Evolutionary conservation across 1,140 invertebrate species (phyloP), one percentile per base, ranked within the genome.

Genomic region (Pseudobourletiella spinata): DNA sequence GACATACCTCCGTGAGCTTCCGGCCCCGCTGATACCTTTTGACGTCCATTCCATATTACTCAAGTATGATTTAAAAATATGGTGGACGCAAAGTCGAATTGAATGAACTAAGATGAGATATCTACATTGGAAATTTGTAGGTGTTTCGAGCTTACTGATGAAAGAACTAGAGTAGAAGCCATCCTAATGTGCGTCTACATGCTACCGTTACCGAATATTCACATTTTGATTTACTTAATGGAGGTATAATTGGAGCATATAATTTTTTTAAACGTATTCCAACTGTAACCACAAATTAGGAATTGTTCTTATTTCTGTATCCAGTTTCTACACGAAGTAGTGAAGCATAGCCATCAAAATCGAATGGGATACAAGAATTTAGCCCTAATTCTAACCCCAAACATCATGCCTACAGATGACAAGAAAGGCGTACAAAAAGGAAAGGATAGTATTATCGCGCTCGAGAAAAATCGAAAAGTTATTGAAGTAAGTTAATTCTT

Each of bases 361-460:
- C 35, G 24, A 24, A 69, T 69, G 67, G 58, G 46, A 0, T 35
- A 42, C 16, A 65, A 66, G n/a, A 69, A 69, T 63, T 48, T 69
- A 16, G 67, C 61, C 0, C 60, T 66, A 3, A 62, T 69, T 0
- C 55, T 69, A n/a, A 61, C 56, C 8, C 63, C 63, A 28, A 68
- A 68, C 46, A 65, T 68, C 14, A 68, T 68, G 67, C 67, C 67
- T 1, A 28, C 64, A 16, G 58, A 65, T 22, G 26, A 51, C 1
- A 57, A 43, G 30, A 65, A 65, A 44, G 44, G 20, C 20, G 1
- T 25, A 52, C 20, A 3, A 26, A 29, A 61, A 55, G 51, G 59
- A 39, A 55, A 55, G 22, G 52, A 55, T 35, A 32, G 15, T 6
- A 55, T 55, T 35, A 4, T 55, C 3, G 52, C 52, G 18, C 25